Evolutionary conservation across 2,797 vertebrate species (phyloP).

Genomic region (Euthynnus affinis): DNA sequence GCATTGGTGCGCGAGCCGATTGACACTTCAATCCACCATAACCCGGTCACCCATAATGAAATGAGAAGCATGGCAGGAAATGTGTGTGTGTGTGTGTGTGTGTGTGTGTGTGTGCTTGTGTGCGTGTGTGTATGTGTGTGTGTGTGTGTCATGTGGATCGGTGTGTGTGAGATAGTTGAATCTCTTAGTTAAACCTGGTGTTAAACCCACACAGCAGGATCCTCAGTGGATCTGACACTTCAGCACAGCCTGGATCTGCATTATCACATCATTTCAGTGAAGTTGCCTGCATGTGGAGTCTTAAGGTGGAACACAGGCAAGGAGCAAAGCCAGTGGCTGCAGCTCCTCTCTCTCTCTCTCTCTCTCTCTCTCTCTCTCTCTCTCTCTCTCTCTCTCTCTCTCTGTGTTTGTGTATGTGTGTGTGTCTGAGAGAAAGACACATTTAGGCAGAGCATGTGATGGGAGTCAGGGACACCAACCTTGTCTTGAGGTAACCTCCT

Average conservation of each 20-base stretch:
- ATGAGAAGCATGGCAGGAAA: conserved; percentile 37
- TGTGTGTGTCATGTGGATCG: no score
- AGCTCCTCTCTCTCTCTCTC: no score
- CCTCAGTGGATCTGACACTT: conserved; percentile 36
- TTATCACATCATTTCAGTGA: conserved; percentile 46
- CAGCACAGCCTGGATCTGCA: conserved; percentile 54
- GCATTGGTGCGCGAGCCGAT: conserved; percentile 20
- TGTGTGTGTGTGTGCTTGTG: conserved; percentile 28
- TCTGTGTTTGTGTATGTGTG: conserved; percentile 23
- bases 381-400: no score
- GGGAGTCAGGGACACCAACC: conserved; percentile 45
- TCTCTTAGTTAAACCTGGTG: neutral
- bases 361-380: no score
- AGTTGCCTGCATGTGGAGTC: conserved; percentile 43
- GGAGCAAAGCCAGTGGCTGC: conserved; percentile 17
- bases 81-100: conserved; percentile 14
- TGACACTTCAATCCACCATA: conserved; percentile 62
- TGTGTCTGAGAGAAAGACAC: neutral
- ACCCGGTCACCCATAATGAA: conserved; percentile 74
- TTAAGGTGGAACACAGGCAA: conserved; percentile 31
- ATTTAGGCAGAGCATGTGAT: conserved; percentile 28
- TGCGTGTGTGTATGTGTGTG: conserved; percentile 6
- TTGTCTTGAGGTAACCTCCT: conserved; percentile 52
- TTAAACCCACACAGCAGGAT: conserved; percentile 30
- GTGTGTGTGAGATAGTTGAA: neutral